These are phyloP conservation scores for Tenthredo livida DNA, from an alignment of 2,888 invertebrate genomes.

Conservation along the genomic window DNA sequence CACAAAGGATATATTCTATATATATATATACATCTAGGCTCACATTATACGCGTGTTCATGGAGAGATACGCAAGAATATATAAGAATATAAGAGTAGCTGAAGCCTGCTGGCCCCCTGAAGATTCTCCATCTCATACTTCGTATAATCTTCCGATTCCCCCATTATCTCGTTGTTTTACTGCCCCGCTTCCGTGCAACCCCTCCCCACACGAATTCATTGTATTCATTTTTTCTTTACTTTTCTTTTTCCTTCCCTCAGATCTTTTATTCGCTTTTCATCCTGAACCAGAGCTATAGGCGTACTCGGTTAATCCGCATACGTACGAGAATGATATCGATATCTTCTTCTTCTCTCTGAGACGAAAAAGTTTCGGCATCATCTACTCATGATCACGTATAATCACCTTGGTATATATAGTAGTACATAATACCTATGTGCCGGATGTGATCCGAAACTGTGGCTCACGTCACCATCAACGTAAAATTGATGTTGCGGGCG, in stretches of 20 bases:
- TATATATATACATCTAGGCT: neutral
- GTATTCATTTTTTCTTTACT: conserved; percentile 58
- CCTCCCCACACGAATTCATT: conserved; percentile 71
- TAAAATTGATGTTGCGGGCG: conserved; percentile 20
- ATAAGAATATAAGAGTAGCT: conserved; percentile 27
- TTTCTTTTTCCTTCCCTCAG: conserved; percentile 30
- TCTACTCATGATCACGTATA: neutral
- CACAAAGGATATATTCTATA: conserved; percentile 38
- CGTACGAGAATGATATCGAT: conserved; percentile 7
- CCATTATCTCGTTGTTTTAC: conserved; percentile 74
- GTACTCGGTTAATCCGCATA: neutral
- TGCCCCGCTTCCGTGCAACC: conserved; percentile 67
- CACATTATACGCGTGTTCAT: conserved; percentile 36
- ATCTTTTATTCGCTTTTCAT: neutral
- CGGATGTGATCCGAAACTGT: neutral
- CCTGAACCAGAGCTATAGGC: neutral
- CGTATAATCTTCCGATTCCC: conserved; percentile 73
- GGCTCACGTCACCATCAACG: conserved; percentile 1
- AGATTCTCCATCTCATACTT: conserved; percentile 56
- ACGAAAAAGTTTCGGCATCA: neutral
- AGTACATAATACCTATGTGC: too few relatives aligned
- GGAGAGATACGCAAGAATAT: conserved; percentile 31
- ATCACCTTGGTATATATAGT: neutral
- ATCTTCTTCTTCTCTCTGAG: neutral
- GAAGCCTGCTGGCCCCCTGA: conserved; percentile 20